A percentile compares a stretch with the other conserved stretches of the same genome.
Conservation (phyloP, 37 sponge, comb jelly and placozoan genomes). For the Theonella swinhoei region DNA sequence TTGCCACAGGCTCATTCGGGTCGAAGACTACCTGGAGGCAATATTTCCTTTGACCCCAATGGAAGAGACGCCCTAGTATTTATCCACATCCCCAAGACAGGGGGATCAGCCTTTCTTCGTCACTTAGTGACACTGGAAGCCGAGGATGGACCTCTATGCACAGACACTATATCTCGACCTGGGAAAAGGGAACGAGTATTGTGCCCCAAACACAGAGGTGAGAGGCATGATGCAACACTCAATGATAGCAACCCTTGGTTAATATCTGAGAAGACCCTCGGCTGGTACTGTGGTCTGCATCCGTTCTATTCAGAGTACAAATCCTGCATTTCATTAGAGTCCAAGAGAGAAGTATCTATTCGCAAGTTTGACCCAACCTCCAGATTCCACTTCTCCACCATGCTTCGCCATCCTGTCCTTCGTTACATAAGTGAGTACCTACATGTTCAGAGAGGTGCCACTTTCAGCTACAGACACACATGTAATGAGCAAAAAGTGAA, state of each 20-base stretch:
- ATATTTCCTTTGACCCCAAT: constrained; percentile 36
- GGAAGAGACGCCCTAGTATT: constrained; percentile 64
- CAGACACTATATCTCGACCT: not conserved
- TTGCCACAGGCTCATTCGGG: no score
- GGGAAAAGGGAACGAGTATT: not conserved
- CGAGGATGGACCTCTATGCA: not conserved
- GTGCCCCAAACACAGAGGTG: not conserved
- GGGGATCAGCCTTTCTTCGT: constrained; percentile 74
- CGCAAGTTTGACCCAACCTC: not conserved
- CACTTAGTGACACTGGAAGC: constrained; percentile 39
- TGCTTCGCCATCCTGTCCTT: constrained; percentile 77
- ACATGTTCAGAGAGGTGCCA: constrained; percentile 80
- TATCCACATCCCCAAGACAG: constrained; percentile 94
- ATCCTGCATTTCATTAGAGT: constrained; percentile 55
- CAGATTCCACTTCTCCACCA: constrained; percentile 48
- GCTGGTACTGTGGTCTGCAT: constrained; percentile 91
- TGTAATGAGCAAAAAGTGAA: constrained; percentile 47
- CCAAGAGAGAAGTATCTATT: not conserved
- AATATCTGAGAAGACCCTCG: constrained; percentile 75
- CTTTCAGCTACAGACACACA: constrained; percentile 37
- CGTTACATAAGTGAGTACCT: constrained; percentile 86
- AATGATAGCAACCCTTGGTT: constrained; percentile 63
- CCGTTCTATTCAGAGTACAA: constrained; percentile 67
- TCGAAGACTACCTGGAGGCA: no score
- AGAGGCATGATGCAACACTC: not conserved